phyloP scores from a whole-genome alignment of 2,888 invertebrate genomes.

The Rhamphomyia laevipes region DNA sequence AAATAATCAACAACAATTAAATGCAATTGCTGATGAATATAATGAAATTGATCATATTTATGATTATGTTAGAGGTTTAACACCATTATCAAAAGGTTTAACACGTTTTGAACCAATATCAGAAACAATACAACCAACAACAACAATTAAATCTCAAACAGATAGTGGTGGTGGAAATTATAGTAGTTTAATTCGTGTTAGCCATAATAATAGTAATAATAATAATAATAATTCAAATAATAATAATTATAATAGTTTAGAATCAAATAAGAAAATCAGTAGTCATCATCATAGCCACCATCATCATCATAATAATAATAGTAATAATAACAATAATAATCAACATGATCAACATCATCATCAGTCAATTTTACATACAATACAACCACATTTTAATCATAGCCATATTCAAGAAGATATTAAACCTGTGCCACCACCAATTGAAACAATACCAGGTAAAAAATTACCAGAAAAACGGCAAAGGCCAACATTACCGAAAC shows the following conservation, averaged over 20 bases:
- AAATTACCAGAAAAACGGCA: slow-evolving; percentile 68
- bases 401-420: slow-evolving; percentile 49
- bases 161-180: slow-evolving; percentile 33
- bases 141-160: slow-evolving; percentile 34
- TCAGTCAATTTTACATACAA: slow-evolving; percentile 25
- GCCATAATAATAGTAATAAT: slow-evolving; percentile 21
- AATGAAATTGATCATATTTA: slow-evolving; percentile 96
- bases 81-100: slow-evolving; percentile 70
- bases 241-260: slow-evolving; percentile 35
- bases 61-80: slow-evolving; percentile 87
- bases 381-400: slow-evolving; percentile 33
- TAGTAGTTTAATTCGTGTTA: slow-evolving; percentile 36
- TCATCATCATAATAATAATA: slow-evolving; percentile 39
- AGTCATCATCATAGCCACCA: slow-evolving; percentile 34
- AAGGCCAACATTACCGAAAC: slow-evolving; percentile 58
- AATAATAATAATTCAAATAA: slow-evolving; percentile 21
- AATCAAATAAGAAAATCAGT: slow-evolving; percentile 33
- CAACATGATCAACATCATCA: slow-evolving; percentile 40
- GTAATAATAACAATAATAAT: slow-evolving; percentile 20
- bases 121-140: slow-evolving; percentile 27
- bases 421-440: slow-evolving; percentile 82
- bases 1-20: slow-evolving; percentile 40
- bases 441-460: slow-evolving; percentile 82
- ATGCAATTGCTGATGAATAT: slow-evolving; percentile 68
- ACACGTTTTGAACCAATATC: slow-evolving; percentile 40